Evolutionary conservation across 2,113 vertebrate genomes (phyloP), one percentile per base, ranked within the genome.

Genomic region (Hippocampus mohnikei): DNA sequence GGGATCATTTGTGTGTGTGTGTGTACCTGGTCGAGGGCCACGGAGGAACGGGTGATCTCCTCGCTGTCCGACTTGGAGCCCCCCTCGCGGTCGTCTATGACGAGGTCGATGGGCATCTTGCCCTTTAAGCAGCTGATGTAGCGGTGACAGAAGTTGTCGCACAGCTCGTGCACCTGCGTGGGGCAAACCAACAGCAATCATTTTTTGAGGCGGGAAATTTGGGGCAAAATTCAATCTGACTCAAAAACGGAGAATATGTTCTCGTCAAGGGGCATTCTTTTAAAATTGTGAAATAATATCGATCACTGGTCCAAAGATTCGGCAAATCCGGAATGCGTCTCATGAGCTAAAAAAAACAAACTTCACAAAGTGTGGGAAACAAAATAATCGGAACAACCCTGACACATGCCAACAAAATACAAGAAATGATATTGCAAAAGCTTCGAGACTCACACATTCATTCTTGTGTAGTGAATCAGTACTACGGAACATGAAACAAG

Each of bases 51-150:
- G 73, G 95, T 98, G 93, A 99, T 97, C 86, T 99, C 97, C 93
- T 99, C 97, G 84, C 93, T 99, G 94, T 99, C 97, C 87, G 97
- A 99, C 89, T 99, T 99, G 87, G 97, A 98, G 81, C 96, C 97
- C 75, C 96, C 96, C 92, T 99, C 97, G 91, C 97, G 93, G 90
- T 99, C 97, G 91, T 99, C 97, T 93, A 99, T 99, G 88, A 99
- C 97, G 95, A 99, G 91, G 94, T 99, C 97, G 91, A 99, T 99
- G 92, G 97, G 97, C 97, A 98, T 98, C 93, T 98, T 98, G 85
- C 97, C 97, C 92, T 98, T 99, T 93, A 99, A 94, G 93, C 97
- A 99, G 94, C 97, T 99, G 94, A 98, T 99, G 94, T 99, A 98
- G 92, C 97, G 96, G 92, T 99, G 97, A 93, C 97, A 99, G 93